phyloP scores from a whole-genome alignment of 2,113 vertebrate genomes.

The Hystrix brachyura region DNA sequence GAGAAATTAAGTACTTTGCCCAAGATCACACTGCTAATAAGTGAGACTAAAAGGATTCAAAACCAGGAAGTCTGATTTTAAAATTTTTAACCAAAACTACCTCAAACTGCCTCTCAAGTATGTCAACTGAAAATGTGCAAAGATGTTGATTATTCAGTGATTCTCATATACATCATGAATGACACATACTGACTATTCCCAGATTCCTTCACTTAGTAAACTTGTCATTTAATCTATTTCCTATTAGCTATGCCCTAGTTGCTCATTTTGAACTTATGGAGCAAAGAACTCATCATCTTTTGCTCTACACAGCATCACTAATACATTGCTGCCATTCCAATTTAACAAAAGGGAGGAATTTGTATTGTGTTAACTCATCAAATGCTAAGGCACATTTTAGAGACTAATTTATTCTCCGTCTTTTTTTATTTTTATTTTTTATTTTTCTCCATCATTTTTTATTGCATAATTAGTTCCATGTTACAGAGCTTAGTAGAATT shows the following conservation, averaged over 20 bases:
- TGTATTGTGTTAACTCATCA: background rate
- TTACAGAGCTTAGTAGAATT: slow-evolving; percentile 27
- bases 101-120: background rate
- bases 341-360: background rate
- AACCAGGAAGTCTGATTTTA: slow-evolving; percentile 13
- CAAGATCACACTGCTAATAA: background rate
- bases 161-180: slow-evolving; percentile 46
- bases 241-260: background rate
- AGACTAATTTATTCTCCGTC: slow-evolving; percentile 23
- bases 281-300: slow-evolving; percentile 5
- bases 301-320: background rate
- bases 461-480: background rate
- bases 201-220: background rate
- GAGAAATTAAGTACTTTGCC: background rate
- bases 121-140: background rate
- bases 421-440: background rate
- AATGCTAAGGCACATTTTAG: background rate
- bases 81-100: slow-evolving; percentile 6
- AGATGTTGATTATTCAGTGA: slow-evolving; percentile 32
- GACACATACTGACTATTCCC: background rate
- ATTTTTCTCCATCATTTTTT: background rate
- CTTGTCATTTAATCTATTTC: background rate
- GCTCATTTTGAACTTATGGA: background rate
- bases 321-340: slow-evolving; percentile 1
- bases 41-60: background rate